phyloP scores from a whole-genome alignment of 1,140 invertebrate genomes.

The Macrostomum lignano region DNA sequence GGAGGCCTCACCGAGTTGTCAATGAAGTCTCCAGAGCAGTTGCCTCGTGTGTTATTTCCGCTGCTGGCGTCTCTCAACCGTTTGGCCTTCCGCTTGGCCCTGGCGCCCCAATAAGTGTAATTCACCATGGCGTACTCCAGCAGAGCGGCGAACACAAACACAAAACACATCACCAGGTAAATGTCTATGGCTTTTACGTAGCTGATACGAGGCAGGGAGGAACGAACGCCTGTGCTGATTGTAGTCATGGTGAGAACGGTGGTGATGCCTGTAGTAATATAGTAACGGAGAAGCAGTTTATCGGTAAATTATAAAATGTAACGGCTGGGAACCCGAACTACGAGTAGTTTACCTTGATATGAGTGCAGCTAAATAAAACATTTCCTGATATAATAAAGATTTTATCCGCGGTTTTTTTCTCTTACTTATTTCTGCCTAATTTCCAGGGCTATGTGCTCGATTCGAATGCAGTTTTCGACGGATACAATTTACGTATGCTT shows the following conservation, averaged over 20 bases:
- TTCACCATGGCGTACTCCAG: slow-evolving; percentile 90
- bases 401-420: too few species aligned
- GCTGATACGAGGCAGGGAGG: slow-evolving; percentile 70
- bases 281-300: too few species aligned
- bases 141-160: slow-evolving; percentile 84
- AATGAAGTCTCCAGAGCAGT: too few species aligned
- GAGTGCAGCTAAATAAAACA: too few species aligned
- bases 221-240: slow-evolving; percentile 83
- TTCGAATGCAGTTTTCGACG: too few species aligned
- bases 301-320: slow-evolving; percentile 3
- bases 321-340: slow-evolving; percentile 5
- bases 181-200: slow-evolving; percentile 97
- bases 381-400: not conserved
- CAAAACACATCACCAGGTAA: slow-evolving; percentile 91
- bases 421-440: too few species aligned
- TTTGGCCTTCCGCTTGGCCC: slow-evolving; percentile 51
- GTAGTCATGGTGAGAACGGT: slow-evolving; percentile 94
- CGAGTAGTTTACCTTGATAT: slow-evolving; percentile 5
- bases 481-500: too few species aligned
- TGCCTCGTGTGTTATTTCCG: too few species aligned
- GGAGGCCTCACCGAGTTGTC: too few species aligned
- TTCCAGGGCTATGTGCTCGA: too few species aligned
- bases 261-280: slow-evolving; percentile 58
- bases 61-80: not conserved
- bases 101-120: slow-evolving; percentile 85